Base-by-base conservation (phyloP, 2,797 vertebrate species). In the Prionace glauca region DNA sequence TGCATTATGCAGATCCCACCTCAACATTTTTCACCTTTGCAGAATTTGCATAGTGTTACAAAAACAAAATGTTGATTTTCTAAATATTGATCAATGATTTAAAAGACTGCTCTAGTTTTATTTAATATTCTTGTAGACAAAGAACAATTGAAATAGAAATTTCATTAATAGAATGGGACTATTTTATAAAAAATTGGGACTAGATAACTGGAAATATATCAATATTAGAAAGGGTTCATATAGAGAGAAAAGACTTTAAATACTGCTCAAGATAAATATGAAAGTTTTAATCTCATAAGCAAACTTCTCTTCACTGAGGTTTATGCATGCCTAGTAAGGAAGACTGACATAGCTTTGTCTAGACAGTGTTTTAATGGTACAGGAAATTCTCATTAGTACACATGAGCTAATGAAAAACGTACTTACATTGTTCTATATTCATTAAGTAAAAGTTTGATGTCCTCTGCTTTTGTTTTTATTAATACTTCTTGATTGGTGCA, bases 341-440 rank as follows among this genome's bases (percentile, higher is more conserved):
- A 95, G 45, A 60, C 71, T 95, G 93, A 14, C 93, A 95, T 71
- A 77, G 71, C 29, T 95, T 94, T 95, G 93, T 95, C 93, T 95
- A 95, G 93, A 95, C 93, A 77, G 71, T 1, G 29, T 77, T 95
- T 95, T 72, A 45, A 94, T 71, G 67, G 92, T 24, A 94, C 92
- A 94, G 92, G 92, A 94, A 94, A 72, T 94, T 94, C 92, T 94
- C 67, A 71, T 94, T 94, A 95, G 93, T 95, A 74, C 71, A 95
- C 71, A 95, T 72, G 32, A 95, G 26, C 93, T 95, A 95, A 95
- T 95, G 93, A 95, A 95, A 95, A 77, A 72, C 45, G 71, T 95
- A 56, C 93, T 56, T 95, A 29, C 29, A 95, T 95, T 95, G 93
- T 95, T 95, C 71, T 60, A 56, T 32, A 56, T 50, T 45, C 41